Evolutionary conservation across 2,888 invertebrate genomes (phyloP).

Genomic region (Sphecodes monilicornis): DNA sequence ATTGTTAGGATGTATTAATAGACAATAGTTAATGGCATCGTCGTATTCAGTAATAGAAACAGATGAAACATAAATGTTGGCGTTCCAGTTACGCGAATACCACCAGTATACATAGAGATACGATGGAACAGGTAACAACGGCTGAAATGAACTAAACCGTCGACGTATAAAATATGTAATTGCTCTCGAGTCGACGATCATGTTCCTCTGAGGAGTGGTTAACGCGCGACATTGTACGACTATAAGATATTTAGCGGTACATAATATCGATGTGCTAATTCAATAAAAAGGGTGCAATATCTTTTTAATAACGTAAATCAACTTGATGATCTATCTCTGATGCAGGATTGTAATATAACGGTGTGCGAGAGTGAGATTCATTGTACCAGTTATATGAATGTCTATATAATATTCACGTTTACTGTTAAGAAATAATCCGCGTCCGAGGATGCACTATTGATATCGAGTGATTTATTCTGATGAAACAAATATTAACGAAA

Average conservation of each 20-base stretch:
- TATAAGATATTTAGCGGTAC: slow-evolving; percentile 53
- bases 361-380: slow-evolving; percentile 65
- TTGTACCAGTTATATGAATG: slow-evolving; percentile 68
- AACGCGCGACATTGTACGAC: slow-evolving; percentile 18
- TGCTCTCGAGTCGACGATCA: slow-evolving; percentile 29
- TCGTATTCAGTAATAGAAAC: slow-evolving; percentile 36
- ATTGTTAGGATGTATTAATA: slow-evolving; percentile 43
- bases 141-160: slow-evolving; percentile 11
- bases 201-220: slow-evolving; percentile 41
- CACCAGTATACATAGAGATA: slow-evolving; percentile 9
- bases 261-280: slow-evolving; percentile 54
- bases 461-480: slow-evolving; percentile 51
- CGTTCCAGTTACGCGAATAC: not conserved
- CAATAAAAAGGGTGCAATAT: slow-evolving; percentile 69
- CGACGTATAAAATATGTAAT: slow-evolving; percentile 17
- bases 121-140: slow-evolving; percentile 17
- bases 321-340: slow-evolving; percentile 58
- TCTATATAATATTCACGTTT: slow-evolving; percentile 73
- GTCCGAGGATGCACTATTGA: slow-evolving; percentile 31
- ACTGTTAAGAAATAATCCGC: slow-evolving; percentile 46
- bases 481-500: slow-evolving; percentile 45
- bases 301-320: slow-evolving; percentile 61
- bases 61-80: slow-evolving; percentile 11
- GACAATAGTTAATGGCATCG: slow-evolving; percentile 56
- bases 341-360: slow-evolving; percentile 69